Evolutionary conservation across 2,888 invertebrate species (phyloP), one percentile per base, ranked within the genome.

Genomic region (Noctua pronuba): DNA sequence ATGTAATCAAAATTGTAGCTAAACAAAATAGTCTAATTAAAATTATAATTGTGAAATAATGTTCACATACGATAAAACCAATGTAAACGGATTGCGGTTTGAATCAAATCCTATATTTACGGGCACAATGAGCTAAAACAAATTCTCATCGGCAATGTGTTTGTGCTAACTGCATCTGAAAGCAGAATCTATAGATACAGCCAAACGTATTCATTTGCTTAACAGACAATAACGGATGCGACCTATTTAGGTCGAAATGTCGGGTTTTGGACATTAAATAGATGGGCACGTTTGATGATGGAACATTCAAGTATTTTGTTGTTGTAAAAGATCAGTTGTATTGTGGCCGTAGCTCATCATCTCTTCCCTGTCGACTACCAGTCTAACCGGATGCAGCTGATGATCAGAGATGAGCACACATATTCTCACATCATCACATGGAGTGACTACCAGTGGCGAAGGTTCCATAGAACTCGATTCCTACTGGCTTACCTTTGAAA

Each of bases 121-220:
- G 82, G 60, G 72, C 65, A 89, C 84, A 88, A 79, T 79, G 68
- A 79, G 82, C 88, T 87, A 87, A 84, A 90, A 88, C 88, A 90
- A 85, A 88, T 89, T 83, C 73, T 82, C 86, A 69, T 80, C 72
- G 82, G 78, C 84, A 73, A 75, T 86, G 82, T 89, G 88, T 90
- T 88, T 82, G 82, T 82, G 76, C 77, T 79, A 78, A 85, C 78
- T 87, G 77, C 83, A 80, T 84, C 79, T 84, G 80, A 88, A 86
- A 88, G 86, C 88, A 77, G 79, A 85, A 85, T 82, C 80, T 79
- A 85, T 77, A 86, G 77, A 73, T 82, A 80, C 55, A 75, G 24
- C 66, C 41, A 80, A 84, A 86, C 82, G 79, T 84, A 87, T 88
- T 89, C 84, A 88, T 89, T 90, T 81, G 79, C 86, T 88, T 81